phyloP scores from a whole-genome alignment of 2,113 vertebrate genomes.

The Prionailurus viverrinus region DNA sequence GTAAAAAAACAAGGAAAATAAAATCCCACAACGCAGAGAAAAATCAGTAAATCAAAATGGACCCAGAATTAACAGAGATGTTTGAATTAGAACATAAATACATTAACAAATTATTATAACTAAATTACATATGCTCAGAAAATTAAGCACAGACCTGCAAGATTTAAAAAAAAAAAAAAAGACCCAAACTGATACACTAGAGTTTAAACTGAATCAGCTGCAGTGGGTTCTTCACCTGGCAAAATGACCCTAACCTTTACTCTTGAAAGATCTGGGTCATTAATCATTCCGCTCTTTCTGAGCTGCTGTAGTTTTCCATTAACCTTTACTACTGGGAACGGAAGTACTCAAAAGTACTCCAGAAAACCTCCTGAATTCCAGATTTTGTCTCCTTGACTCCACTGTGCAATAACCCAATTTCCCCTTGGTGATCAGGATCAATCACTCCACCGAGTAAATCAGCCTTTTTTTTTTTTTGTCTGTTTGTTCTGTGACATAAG shows the following conservation, averaged over 20 bases:
- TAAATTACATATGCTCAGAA: background rate
- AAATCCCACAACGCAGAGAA: background rate
- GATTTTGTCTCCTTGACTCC: background rate
- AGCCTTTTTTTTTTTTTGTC: background rate
- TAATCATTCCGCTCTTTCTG: background rate
- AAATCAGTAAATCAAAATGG: conserved; percentile 28
- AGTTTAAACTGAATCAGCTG: conserved; percentile 8
- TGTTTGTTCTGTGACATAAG: background rate
- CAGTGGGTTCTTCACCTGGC: background rate
- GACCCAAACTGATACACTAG: background rate
- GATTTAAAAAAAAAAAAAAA: background rate
- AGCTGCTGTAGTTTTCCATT: background rate
- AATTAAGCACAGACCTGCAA: background rate
- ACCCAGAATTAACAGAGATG: background rate
- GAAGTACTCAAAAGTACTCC: background rate
- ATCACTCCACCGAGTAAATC: background rate
- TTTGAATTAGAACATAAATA: background rate
- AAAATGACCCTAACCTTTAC: background rate
- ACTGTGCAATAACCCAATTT: background rate
- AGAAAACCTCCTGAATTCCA: background rate
- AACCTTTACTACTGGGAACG: background rate
- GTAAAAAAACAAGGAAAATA: conserved; percentile 49
- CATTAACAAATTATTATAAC: background rate
- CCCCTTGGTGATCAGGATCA: background rate
- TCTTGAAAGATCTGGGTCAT: background rate